These are phyloP conservation scores for Nothobranchius kuhntae DNA, from an alignment of 2,113 vertebrate species.

Conservation along the genomic window DNA sequence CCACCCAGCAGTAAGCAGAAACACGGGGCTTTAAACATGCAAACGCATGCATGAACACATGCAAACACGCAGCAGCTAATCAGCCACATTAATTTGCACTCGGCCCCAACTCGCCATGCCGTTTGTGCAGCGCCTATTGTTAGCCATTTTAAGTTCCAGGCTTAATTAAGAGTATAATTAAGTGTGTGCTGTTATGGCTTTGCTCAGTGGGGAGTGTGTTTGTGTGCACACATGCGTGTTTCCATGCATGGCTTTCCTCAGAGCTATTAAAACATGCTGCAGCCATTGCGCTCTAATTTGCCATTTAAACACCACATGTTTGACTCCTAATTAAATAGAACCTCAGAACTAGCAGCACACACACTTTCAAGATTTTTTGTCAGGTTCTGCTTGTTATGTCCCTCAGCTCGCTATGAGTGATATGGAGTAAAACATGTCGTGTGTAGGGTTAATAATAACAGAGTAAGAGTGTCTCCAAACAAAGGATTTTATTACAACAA, in stretches of 20 bases:
- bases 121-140: constrained; percentile 11
- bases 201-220: constrained; percentile 45
- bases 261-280: constrained; percentile 29
- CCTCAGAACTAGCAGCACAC: neutral
- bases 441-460: too few species aligned
- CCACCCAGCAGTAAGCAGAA: constrained; percentile 18
- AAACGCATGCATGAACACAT: constrained; percentile 6
- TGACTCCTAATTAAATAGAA: constrained; percentile 67
- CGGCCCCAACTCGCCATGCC: constrained; percentile 1
- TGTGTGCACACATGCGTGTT: constrained; percentile 4
- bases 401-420: too few species aligned
- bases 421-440: too few species aligned
- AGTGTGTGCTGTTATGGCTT: constrained; percentile 49
- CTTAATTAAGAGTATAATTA: constrained; percentile 72
- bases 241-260: constrained; percentile 23
- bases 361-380: constrained; percentile 3
- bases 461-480: too few species aligned
- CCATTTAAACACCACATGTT: constrained; percentile 71
- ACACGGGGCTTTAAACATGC: neutral
- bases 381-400: neutral
- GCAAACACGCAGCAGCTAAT: constrained; percentile 13
- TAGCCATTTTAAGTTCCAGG: constrained; percentile 50
- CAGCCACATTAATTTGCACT: constrained; percentile 39
- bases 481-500: too few species aligned
- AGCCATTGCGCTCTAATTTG: constrained; percentile 57